Base-by-base conservation (phyloP, 1,140 invertebrate genomes). In the Hormaphis cornu region DNA sequence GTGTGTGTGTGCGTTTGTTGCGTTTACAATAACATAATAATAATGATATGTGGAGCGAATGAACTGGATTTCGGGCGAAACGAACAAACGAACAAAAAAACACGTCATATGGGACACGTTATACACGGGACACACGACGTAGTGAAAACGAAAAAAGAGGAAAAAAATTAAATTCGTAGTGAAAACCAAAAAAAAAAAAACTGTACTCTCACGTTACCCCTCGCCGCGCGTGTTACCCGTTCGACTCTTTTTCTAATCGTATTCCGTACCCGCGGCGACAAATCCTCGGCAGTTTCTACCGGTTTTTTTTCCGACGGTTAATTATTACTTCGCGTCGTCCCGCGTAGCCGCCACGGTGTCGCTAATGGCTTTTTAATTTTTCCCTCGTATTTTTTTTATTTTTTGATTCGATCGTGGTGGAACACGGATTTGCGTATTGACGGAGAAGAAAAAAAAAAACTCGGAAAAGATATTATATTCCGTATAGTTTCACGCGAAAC, bases 171-270 rank as follows among this genome's bases (percentile, higher is more conserved):
- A n/a, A n/a, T n/a, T n/a, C n/a, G n/a, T n/a, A 46, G 42, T 46
- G 16, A 40, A 50, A 50, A 50, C 46, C 3, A 10, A 61, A 20
- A 28, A 44, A 63, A 56, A 35, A 53, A 56, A 22, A 56, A 56
- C 16, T 14, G 37, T 16, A 40, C 7, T n/a, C n/a, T n/a, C n/a
- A 37, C 20, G 0, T 5, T 24, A 1, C 26, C 1, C 10, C n/a
- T 63, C 12, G 26, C 20, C 40, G 1, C 0, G 37, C 37, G 40
- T 50, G 18, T n/a, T n/a, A n/a, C 42, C 42, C 14, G 14, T 30
- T 22, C 42, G 30, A 48, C n/a, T 66, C 44, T 66, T 66, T 66
- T 50, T 48, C 28, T 66, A 66, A 33, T 66, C 44, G 44, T 66
- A 42, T 50, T 48, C n/a, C 59, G 44, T 30, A 26, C 30, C 44